Conservation (phyloP, 2,888 invertebrate genomes). For the Amiota mariae region DNA sequence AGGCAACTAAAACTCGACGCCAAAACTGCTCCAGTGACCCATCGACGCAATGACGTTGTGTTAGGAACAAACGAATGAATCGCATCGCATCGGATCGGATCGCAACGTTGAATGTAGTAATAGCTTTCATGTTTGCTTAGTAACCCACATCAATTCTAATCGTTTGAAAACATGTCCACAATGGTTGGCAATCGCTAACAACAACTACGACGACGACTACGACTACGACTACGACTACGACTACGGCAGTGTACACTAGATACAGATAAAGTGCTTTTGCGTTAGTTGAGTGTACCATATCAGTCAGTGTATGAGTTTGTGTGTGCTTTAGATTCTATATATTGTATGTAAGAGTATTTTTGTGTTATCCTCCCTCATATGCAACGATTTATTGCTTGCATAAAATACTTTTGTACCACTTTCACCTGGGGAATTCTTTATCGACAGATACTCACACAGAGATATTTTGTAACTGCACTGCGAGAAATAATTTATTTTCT, state of each 20-base stretch:
- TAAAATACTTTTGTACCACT: conserved; percentile 61
- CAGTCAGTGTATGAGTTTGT: neutral
- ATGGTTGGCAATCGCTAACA: conserved; percentile 24
- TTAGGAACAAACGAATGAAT: conserved; percentile 32
- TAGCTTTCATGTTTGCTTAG: conserved; percentile 68
- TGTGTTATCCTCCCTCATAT: conserved; percentile 17
- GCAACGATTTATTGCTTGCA: conserved; percentile 62
- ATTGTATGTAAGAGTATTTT: neutral
- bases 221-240: too few relatives aligned
- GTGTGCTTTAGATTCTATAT: neutral
- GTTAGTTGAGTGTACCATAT: neutral
- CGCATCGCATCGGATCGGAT: conserved; percentile 54
- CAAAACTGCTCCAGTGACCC: conserved; percentile 22
- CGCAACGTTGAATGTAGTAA: conserved; percentile 63
- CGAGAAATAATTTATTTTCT: too few relatives aligned
- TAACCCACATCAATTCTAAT: conserved; percentile 68
- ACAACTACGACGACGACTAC: too few relatives aligned
- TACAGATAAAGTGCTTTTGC: conserved; percentile 23
- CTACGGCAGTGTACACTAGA: neutral
- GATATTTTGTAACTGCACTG: neutral
- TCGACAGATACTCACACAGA: neutral
- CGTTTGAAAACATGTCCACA: conserved; percentile 50
- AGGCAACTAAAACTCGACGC: conserved; percentile 5
- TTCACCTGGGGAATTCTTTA: conserved; percentile 61
- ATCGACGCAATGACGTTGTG: neutral